Percentiles rank a stretch among this genome's conserved stretches.
Conservation (phyloP, 2,797 vertebrate genomes). For the Peromyscus melanophrys region DNA sequence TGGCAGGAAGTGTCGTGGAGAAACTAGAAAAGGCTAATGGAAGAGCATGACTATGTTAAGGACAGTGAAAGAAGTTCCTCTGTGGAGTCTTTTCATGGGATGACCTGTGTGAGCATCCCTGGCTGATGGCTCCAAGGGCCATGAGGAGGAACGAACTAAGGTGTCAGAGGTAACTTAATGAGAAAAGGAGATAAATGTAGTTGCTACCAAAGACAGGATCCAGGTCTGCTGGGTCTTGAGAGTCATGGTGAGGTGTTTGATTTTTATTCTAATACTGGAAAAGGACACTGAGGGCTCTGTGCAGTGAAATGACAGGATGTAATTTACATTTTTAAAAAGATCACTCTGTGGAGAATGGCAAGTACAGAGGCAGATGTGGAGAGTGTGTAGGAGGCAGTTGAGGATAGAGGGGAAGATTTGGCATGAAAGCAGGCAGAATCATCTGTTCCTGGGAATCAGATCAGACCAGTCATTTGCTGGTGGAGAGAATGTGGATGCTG, state of each 20-base stretch:
- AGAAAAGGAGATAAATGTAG: neutral
- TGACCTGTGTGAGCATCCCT: neutral
- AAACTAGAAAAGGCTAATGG: neutral
- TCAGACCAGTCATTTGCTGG: neutral
- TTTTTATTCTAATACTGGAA: neutral
- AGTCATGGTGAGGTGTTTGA: neutral
- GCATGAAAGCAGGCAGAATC: neutral
- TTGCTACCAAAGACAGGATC: neutral
- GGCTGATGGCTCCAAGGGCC: neutral
- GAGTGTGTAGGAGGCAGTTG: neutral
- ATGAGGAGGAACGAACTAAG: accelerated
- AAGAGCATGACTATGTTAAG: neutral
- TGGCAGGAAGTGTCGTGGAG: neutral
- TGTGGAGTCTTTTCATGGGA: neutral
- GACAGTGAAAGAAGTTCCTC: no score
- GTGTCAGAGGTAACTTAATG: neutral
- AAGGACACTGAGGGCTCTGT: neutral
- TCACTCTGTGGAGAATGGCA: neutral
- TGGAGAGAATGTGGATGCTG: neutral
- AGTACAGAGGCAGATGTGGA: no score
- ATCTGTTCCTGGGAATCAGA: neutral
- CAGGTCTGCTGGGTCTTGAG: neutral
- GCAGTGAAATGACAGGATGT: neutral
- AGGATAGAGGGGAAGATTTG: neutral
- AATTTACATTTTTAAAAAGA: neutral